Evolutionary conservation across 2,113 vertebrate genomes (phyloP), one percentile per base, ranked within the genome.

Genomic region (Salvelinus namaycush): DNA sequence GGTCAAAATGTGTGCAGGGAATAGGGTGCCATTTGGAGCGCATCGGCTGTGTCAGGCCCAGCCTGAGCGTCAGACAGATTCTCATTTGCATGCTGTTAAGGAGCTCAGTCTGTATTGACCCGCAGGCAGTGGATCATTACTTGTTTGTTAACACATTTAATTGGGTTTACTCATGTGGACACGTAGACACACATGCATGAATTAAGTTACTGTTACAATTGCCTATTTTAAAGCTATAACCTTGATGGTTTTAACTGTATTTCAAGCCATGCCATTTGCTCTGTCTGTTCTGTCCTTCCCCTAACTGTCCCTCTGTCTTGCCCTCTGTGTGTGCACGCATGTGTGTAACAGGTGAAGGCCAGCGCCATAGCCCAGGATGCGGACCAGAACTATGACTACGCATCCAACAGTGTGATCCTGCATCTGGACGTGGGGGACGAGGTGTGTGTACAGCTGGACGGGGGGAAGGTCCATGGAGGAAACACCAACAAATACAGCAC

Each of bases 401-500:
- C 96, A 73, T 96, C 96, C 88, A 97, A 97, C 93, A 96, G 95
- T 48, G 96, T 96, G 85, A 97, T 97, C 91, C 93, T 98, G 89
- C 97, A 98, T 85, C 91, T 98, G 89, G 97, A 97, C 26, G 96
- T 97, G 75, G 97, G 97, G 0, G 97, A 98, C 14, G 97, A 98
- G 88, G 96, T 98, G 77, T 98, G 94, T 65, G 95, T 98, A 87
- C 97, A 98, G 86, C 92, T 98, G 91, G 97, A 98, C 0, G 97
- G 96, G 1, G 97, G 97, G 31, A 98, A 98, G 86, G 97, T 97
- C 76, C 97, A 98, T 0, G 96, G 97, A 0, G 97, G 97, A 65
- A 98, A 97, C 91, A 97, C 94, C 87, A 98, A 98, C 92, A 98
- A 97, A 87, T 98, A 98, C 92, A 97, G 96, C 95, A 98, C 96